Conservation (phyloP, 2,797 vertebrate species). For the Pogonophryne albipinna region DNA sequence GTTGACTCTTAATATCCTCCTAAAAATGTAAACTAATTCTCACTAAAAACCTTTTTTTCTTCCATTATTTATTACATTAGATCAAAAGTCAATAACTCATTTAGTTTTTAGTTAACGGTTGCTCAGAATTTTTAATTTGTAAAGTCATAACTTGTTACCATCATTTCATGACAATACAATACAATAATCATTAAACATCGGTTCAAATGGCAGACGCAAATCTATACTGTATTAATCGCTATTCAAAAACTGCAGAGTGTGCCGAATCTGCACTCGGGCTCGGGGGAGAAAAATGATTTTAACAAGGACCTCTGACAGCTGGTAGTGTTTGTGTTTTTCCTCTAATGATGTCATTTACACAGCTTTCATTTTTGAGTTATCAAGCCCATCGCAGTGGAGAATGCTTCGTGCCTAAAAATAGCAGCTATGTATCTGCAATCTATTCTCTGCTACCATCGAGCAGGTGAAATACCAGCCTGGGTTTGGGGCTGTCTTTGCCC, state of each 20-base stretch:
- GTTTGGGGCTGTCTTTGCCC: conserved; percentile 15
- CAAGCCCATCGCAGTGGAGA: conserved; percentile 29
- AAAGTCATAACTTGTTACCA: background rate
- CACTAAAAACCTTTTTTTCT: conserved; percentile 6
- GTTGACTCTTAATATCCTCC: background rate
- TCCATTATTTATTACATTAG: background rate
- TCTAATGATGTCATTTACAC: conserved; percentile 58
- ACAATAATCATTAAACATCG: conserved; percentile 23
- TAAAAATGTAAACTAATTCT: background rate
- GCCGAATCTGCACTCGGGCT: conserved; percentile 58
- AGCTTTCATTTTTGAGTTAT: conserved; percentile 58
- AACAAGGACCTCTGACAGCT: conserved; percentile 65
- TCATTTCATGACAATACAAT: background rate
- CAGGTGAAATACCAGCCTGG: conserved; percentile 5
- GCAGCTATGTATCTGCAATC: conserved; percentile 15
- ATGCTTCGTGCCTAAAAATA: conserved; percentile 14
- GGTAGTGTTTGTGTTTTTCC: conserved; percentile 15
- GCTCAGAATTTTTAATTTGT: background rate
- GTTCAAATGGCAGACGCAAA: conserved; percentile 8
- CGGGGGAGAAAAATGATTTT: conserved; percentile 54
- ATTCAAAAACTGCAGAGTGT: conserved; percentile 48
- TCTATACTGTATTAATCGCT: conserved; percentile 46
- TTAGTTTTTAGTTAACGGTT: conserved; percentile 11
- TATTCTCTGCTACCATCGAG: background rate
- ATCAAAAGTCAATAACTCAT: background rate